Conservation (phyloP, 2,797 vertebrate genomes). For the Sebastes itinus region DNA sequence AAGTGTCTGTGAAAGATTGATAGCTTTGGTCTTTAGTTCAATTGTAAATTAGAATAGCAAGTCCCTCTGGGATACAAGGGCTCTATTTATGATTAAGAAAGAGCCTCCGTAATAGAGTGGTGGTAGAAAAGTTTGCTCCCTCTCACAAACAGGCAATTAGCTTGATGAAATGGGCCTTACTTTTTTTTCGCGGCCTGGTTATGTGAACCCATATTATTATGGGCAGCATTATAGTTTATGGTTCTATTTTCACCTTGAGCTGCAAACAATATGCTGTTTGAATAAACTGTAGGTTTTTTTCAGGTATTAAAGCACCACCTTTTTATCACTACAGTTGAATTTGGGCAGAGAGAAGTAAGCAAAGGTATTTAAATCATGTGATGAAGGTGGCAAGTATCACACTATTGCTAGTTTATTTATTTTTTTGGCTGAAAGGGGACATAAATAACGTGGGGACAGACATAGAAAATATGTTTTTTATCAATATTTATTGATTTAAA, state of each 20-base stretch:
- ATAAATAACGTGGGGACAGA: slow-evolving; percentile 25
- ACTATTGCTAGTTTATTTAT: slow-evolving; percentile 35
- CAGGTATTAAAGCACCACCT: slow-evolving; percentile 31
- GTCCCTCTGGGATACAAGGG: slow-evolving; percentile 93
- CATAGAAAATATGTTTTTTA: background rate
- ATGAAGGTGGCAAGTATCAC: slow-evolving; percentile 53
- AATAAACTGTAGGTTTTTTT: slow-evolving; percentile 63
- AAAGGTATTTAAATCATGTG: slow-evolving; percentile 47
- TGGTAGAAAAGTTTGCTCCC: slow-evolving; percentile 94
- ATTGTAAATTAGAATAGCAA: slow-evolving; percentile 99
- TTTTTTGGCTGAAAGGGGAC: slow-evolving; percentile 16
- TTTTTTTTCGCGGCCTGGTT: slow-evolving; percentile 87
- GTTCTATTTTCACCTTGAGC: slow-evolving; percentile 93
- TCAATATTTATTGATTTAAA: background rate
- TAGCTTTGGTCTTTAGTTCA: slow-evolving; percentile 97
- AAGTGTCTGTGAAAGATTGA: slow-evolving; percentile 93
- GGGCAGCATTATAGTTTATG: slow-evolving; percentile 91
- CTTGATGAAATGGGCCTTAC: slow-evolving; percentile 95
- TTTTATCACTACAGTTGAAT: slow-evolving; percentile 36
- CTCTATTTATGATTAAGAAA: slow-evolving; percentile 99
- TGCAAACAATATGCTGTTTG: slow-evolving; percentile 71
- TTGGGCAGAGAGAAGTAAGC: slow-evolving; percentile 52
- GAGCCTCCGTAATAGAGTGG: slow-evolving; percentile 94
- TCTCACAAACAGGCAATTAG: slow-evolving; percentile 98
- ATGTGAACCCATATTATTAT: slow-evolving; percentile 96